Base-by-base conservation (phyloP, 2,888 invertebrate genomes). In the Hemithea aestivaria region DNA sequence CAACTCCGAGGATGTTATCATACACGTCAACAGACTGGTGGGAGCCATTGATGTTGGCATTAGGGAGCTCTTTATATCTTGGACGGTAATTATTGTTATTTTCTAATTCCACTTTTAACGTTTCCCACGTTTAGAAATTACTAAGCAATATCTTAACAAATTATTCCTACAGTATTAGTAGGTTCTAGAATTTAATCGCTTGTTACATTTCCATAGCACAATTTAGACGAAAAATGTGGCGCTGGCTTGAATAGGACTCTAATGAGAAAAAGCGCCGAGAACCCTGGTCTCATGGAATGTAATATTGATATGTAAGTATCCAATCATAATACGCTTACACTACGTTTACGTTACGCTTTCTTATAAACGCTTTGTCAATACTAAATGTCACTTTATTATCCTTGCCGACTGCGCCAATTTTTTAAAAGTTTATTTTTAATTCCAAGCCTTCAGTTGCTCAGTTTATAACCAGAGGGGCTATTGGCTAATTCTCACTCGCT, bases 281-380 rank as follows among this genome's bases (percentile, higher is more conserved):
- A 89, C 35, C 89, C 90, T 9, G 93, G 93, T 0, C 78, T 94
- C 28, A 68, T 96, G 44, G 93, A 94, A 66, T 92, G 92, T 66
- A 96, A 96, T 69, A 93, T 96, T 52, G 94, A 96, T 69, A 89
- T 90, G 92, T 92, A 68, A 71, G 77, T 63, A 34, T 10, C 16
- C 4, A 22, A 9, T 9, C 12, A 10, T 6, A 4, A 16, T 16
- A 16, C 3, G 16, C 2, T 16, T 16, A n/a, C n/a, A n/a, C n/a
- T n/a, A n/a, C n/a, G n/a, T n/a, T n/a, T n/a, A n/a, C n/a, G n/a
- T n/a, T n/a, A n/a, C n/a, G n/a, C n/a, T n/a, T n/a, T n/a, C n/a
- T n/a, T n/a, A n/a, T n/a, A n/a, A n/a, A n/a, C n/a, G n/a, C n/a
- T n/a, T 2, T 16, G 16, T 16, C 16, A 16, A 16, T 16, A 16